Conservation (phyloP, 2,888 invertebrate genomes). For the Mamestra brassicae region DNA sequence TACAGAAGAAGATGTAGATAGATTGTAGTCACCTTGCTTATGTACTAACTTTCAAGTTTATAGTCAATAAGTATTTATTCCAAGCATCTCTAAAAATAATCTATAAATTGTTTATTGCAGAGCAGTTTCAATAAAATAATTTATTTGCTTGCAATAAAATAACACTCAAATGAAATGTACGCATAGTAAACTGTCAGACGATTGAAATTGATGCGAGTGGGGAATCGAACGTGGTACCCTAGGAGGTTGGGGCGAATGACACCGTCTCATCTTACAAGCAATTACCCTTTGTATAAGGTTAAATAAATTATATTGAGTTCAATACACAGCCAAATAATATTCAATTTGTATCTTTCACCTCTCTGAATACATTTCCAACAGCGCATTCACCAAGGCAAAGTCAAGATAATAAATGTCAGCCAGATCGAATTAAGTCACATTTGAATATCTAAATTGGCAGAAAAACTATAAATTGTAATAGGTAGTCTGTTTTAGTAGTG, state of each 20-base stretch:
- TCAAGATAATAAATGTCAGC: too few relatives aligned
- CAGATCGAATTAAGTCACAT: too few relatives aligned
- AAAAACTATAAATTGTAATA: too few relatives aligned
- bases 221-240: conserved; percentile 21
- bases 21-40: neutral
- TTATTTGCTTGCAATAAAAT: conserved; percentile 39
- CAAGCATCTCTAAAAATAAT: neutral
- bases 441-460: too few relatives aligned
- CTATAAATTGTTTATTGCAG: conserved; percentile 14
- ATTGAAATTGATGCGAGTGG: conserved; percentile 37
- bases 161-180: conserved; percentile 26
- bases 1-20: too few relatives aligned
- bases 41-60: neutral
- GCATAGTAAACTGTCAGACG: conserved; percentile 29
- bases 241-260: conserved; percentile 22
- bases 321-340: neutral
- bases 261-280: neutral
- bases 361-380: neutral
- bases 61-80: neutral
- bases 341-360: neutral
- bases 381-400: too few relatives aligned
- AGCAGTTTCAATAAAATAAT: conserved; percentile 23
- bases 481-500: too few relatives aligned
- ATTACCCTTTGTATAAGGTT: conserved; percentile 12
- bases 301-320: neutral